These are phyloP conservation scores for Macquaria australasica DNA, from an alignment of 2,113 vertebrate species.

Conservation along the genomic window DNA sequence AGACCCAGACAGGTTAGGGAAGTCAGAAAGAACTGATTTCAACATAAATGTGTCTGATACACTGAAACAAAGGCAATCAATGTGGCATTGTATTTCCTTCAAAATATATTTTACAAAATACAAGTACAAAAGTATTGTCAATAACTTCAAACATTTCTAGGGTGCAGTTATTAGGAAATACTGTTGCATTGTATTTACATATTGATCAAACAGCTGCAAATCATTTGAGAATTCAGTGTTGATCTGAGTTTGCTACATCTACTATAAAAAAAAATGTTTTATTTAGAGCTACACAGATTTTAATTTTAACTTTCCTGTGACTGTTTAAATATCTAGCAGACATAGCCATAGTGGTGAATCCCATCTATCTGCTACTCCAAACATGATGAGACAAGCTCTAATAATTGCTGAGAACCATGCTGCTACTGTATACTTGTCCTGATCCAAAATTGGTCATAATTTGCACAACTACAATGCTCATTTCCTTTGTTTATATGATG, in stretches of 20 bases:
- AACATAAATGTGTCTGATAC: no score
- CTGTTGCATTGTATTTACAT: background rate
- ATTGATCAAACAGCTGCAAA: no score
- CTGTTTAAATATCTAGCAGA: background rate
- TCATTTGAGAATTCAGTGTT: background rate
- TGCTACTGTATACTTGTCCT: background rate
- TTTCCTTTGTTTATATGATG: conserved; percentile 42
- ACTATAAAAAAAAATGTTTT: background rate
- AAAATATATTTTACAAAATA: no score
- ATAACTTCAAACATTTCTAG: background rate
- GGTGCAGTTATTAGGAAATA: background rate
- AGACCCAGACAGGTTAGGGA: no score
- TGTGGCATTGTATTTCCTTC: no score
- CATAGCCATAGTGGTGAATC: background rate
- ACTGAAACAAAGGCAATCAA: no score
- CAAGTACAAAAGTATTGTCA: background rate
- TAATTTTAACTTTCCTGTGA: background rate
- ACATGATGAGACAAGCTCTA: conserved; percentile 6
- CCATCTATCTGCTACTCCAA: background rate
- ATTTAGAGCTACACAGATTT: background rate
- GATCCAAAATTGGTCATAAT: conserved; percentile 5
- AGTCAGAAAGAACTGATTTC: no score
- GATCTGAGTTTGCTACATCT: background rate
- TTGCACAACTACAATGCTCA: conserved; percentile 30
- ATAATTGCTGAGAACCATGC: conserved; percentile 6